Evolutionary conservation across 2,113 vertebrate species (phyloP).

Genomic region (Aptenodytes forsteri): DNA sequence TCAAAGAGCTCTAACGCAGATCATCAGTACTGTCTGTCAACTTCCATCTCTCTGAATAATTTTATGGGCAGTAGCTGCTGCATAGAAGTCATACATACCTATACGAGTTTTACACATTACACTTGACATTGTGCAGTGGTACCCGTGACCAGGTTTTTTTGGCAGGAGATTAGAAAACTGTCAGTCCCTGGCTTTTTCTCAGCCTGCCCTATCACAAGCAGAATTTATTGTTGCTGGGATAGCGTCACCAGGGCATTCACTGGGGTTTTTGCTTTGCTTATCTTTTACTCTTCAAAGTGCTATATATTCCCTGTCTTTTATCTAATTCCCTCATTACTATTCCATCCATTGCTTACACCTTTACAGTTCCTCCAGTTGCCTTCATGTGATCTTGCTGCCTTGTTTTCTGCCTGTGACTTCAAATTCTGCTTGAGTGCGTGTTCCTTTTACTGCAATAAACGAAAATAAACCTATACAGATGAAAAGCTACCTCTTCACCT

Average conservation of each 20-base stretch:
- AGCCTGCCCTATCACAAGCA: background rate
- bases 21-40: background rate
- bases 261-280: background rate
- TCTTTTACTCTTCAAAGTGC: conserved; percentile 10
- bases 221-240: conserved; percentile 43
- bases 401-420: background rate
- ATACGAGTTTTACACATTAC: background rate
- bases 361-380: background rate
- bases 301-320: background rate
- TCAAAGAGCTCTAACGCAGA: background rate
- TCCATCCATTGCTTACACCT: background rate
- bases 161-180: background rate
- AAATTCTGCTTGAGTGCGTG: background rate
- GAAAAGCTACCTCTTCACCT: background rate
- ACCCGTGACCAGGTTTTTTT: background rate
- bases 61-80: background rate
- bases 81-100: background rate
- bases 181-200: background rate
- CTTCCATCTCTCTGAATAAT: background rate
- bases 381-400: background rate
- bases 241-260: background rate
- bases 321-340: background rate
- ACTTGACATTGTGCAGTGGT: background rate
- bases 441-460: background rate
- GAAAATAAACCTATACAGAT: background rate